Conservation (phyloP, 2,888 invertebrate species). For the Bibio marci region DNA sequence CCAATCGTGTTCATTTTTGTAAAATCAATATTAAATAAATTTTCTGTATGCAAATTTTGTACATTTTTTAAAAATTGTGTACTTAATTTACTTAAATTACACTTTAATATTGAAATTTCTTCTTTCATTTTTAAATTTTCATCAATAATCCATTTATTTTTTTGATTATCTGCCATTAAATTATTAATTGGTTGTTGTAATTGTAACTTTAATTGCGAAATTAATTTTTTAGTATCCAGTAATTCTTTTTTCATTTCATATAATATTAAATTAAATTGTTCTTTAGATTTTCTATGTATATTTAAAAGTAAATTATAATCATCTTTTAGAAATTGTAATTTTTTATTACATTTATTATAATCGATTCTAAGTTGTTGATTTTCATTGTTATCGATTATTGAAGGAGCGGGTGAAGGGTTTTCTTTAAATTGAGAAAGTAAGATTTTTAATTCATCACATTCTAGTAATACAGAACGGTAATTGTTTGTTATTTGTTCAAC, state of each 20-base stretch:
- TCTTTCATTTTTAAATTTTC: not conserved
- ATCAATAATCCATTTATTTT: not conserved
- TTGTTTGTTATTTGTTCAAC: constrained; percentile 11
- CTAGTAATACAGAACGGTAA: constrained; percentile 11
- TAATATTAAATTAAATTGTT: constrained; percentile 16
- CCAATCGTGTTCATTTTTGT: constrained; percentile 9
- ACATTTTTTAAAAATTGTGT: not conserved
- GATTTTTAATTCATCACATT: constrained; percentile 20
- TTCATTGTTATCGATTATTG: constrained; percentile 11
- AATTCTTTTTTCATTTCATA: constrained; percentile 16
- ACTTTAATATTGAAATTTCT: constrained; percentile 1
- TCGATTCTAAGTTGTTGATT: constrained; percentile 15
- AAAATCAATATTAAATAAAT: constrained; percentile 3
- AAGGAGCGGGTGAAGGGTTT: not conserved
- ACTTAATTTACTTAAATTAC: not conserved
- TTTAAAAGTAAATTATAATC: constrained; percentile 21
- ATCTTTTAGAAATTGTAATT: constrained; percentile 20
- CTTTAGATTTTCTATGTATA: constrained; percentile 16
- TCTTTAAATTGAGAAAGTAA: constrained; percentile 14
- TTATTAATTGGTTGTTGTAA: not conserved
- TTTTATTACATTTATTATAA: constrained; percentile 15
- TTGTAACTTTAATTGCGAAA: constrained; percentile 10
- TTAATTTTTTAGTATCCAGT: constrained; percentile 12
- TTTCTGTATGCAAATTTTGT: not conserved
- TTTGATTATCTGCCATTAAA: not conserved